Evolutionary conservation across 2,797 vertebrate species (phyloP), one percentile per base, ranked within the genome.

Genomic region (Caiman crocodilus): DNA sequence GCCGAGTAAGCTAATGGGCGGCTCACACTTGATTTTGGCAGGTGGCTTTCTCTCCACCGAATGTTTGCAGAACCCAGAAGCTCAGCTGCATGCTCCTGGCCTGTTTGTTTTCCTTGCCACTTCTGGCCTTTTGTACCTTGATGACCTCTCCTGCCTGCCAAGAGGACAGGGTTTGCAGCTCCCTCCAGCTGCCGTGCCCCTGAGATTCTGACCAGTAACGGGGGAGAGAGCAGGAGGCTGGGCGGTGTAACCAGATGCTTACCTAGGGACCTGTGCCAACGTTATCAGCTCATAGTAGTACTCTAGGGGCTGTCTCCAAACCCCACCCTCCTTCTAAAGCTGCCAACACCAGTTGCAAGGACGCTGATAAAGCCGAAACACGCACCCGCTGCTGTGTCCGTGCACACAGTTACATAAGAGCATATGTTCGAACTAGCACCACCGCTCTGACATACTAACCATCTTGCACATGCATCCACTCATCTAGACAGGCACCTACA

Each of bases 391-490:
- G 32, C n/a, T 25, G n/a, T 30, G 13, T 28, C n/a, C 74, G 2
- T 17, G 7, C 26, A 6, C 18, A 10, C 3, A 2, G 57, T 25
- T 59, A 25, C 58, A 42, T 23, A 50, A 50, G 9, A 1, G 2
- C 2, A 4, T 50, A 60, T 35, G 57, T 14, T 15, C 32, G 4
- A 28, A 28, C 55, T 58, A 59, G 32, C 14, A 30, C 20, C 28
- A 11, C 14, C 0, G 2, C 32, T 79, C 13, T 1, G 28, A 26
- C 26, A 23, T 59, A 25, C 64, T 28, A 26, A 16, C 6, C 20
- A n/a, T 28, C 55, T 57, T 75, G 58, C 14, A 3, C 8, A 60
- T 7, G 3, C 14, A 21, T 28, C 2, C 6, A 18, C 21, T 61
- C 1, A 0, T n/a, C 28, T 50, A 50, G 69, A 28, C 0, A 1